Evolutionary conservation across 2,113 vertebrate genomes (phyloP).

Genomic region (Cyprinodon brontotheroides): DNA sequence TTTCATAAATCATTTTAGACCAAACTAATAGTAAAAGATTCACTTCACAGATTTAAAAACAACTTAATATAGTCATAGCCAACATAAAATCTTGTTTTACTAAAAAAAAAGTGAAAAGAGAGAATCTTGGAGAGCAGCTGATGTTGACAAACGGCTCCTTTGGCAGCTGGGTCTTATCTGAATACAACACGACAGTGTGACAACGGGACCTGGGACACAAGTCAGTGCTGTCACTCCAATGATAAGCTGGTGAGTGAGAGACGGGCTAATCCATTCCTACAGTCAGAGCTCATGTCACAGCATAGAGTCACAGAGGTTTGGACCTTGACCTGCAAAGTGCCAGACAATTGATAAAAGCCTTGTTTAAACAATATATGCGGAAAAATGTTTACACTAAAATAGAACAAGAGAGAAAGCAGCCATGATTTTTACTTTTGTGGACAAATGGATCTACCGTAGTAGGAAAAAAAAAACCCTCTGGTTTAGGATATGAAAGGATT

Average conservation of each 20-base stretch:
- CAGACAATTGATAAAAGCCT: conserved; percentile 33
- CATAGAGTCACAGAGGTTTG: conserved; percentile 52
- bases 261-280: conserved; percentile 72
- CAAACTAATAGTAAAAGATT: neutral
- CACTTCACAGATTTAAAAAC: neutral
- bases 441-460: conserved; percentile 27
- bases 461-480: neutral
- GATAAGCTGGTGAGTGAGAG: conserved; percentile 52
- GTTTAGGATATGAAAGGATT: conserved; percentile 40
- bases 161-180: conserved; percentile 19
- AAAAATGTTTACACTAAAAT: neutral
- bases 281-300: conserved; percentile 54
- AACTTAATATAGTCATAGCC: neutral
- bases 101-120: neutral
- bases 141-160: conserved; percentile 33
- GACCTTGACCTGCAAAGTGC: conserved; percentile 45
- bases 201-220: conserved; percentile 59
- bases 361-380: conserved; percentile 46
- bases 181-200: conserved; percentile 54
- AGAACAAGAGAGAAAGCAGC: neutral
- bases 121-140: neutral
- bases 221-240: conserved; percentile 61
- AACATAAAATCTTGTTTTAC: neutral
- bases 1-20: neutral
- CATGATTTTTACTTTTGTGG: conserved; percentile 38